Conservation (phyloP, 2,113 vertebrate genomes). For the Synodontis membranacea region DNA sequence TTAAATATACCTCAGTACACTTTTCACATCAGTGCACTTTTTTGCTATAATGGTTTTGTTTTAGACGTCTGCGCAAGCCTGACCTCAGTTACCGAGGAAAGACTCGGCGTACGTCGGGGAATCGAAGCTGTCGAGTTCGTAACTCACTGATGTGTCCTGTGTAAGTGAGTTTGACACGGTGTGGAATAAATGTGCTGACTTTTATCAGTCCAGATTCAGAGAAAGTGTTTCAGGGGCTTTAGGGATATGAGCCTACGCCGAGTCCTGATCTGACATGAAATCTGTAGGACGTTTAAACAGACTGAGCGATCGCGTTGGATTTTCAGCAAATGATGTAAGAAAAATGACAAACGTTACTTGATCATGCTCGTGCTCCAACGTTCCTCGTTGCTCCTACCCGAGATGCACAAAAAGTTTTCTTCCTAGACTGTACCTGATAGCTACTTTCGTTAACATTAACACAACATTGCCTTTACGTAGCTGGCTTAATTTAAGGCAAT, state of each 20-base stretch:
- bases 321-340: neutral
- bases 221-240: constrained; percentile 6
- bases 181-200: constrained; percentile 21
- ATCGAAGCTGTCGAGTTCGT: constrained; percentile 1
- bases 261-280: neutral
- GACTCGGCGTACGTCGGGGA: neutral
- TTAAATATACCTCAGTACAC: neutral
- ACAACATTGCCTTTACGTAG: neutral
- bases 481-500: neutral
- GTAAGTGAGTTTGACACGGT: constrained; percentile 15
- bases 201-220: constrained; percentile 1
- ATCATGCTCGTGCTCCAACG: neutral
- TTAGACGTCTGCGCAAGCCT: constrained; percentile 1
- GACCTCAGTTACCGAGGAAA: neutral
- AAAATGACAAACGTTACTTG: neutral
- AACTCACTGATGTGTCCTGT: neutral
- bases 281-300: neutral
- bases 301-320: neutral
- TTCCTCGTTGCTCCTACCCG: neutral
- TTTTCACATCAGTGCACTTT: neutral
- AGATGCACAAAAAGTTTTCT: too few relatives aligned
- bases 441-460: neutral
- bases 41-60: constrained; percentile 26
- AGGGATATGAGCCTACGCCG: neutral
- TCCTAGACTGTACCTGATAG: too few relatives aligned